phyloP scores from a whole-genome alignment of 2,888 invertebrate species.

The Eupithecia subumbrata region DNA sequence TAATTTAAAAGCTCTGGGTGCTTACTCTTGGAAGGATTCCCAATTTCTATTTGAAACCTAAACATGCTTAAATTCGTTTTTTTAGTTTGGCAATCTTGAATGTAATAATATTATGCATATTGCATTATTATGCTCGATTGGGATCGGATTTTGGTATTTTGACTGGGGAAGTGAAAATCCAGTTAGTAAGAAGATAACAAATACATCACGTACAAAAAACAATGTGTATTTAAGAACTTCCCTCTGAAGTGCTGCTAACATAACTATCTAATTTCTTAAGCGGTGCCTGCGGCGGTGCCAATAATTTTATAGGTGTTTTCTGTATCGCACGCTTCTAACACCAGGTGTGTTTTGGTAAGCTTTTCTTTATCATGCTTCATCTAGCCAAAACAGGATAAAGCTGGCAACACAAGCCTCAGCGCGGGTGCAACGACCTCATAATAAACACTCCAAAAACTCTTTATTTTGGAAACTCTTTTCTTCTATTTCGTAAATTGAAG shows the following conservation, averaged over 20 bases:
- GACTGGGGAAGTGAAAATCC: no score
- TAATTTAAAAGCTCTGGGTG: constrained; percentile 47
- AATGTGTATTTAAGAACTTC: no score
- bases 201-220: no score
- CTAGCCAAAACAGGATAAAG: constrained; percentile 9
- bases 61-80: neutral
- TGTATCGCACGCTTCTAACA: no score
- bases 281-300: no score
- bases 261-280: neutral
- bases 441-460: constrained; percentile 32
- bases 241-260: no score
- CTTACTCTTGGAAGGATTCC: neutral
- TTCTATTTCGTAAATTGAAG: constrained; percentile 45
- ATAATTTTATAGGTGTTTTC: no score
- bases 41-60: neutral
- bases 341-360: no score
- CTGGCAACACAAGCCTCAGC: constrained; percentile 20
- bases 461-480: constrained; percentile 31
- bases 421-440: constrained; percentile 34
- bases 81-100: neutral
- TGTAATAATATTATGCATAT: no score
- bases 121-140: neutral
- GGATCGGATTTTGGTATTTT: neutral
- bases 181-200: no score
- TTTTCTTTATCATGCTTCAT: neutral